Base-by-base conservation (phyloP, 2,113 vertebrate genomes). In the Sisor rabdophorus region DNA sequence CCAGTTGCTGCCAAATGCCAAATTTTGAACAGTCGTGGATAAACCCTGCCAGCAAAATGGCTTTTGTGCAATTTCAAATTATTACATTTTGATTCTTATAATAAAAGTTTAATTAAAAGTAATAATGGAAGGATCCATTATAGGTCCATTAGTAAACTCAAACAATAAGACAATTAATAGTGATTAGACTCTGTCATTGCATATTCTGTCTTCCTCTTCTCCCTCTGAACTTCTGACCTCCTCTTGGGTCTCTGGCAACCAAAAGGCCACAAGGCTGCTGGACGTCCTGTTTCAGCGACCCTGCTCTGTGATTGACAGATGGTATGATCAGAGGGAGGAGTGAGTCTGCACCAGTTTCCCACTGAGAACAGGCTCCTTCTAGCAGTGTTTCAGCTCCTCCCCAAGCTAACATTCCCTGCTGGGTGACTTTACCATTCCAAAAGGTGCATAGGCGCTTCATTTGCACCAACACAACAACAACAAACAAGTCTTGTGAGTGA, bases 301-400 rank as follows among this genome's bases (percentile, higher is more conserved):
- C 47, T 75, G 78, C 80, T 73, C 76, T 65, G 61, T 76, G 78
- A 85, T 69, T 88, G 88, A 88, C 87, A 79, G 85, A 78, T 83
- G 60, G 82, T 36, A 2, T 86, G 84, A 88, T 89, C 87, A 89
- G 76, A 86, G 72, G 81, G 80, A 81, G 76, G 75, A 82, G 53
- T 52, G 64, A 83, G 79, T 81, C 80, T 75, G 72, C 72, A 52
- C 30, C 40, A 22, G 59, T 54, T 20, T 12, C 56, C 71, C 28
- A 17, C 44, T 48, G 61, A 56, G 61, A 65, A 68, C 19, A 32
- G 70, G 16, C 68, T 61, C 30, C 48, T 75, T 55, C 56, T 71
- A 67, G 59, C 36, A 56, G 75, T 61, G 55, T 65, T 30, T 28
- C 48, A 24, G 28, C 79, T 82, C 71, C 76, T 53, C 79, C 79